Conservation (phyloP, 1,140 invertebrate species). For the Coboldia fuscipes region DNA sequence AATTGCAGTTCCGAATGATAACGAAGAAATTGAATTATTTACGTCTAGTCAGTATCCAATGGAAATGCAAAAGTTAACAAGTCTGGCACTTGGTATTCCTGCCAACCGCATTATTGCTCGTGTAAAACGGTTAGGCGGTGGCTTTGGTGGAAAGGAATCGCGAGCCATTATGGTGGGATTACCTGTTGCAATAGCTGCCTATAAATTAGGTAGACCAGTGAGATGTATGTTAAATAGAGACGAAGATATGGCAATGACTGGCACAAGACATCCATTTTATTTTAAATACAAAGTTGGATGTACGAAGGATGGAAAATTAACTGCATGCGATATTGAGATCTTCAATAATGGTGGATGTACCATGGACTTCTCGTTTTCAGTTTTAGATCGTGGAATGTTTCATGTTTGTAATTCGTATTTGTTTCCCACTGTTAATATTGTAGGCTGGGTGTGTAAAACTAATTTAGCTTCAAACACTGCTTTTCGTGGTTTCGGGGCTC, state of each 20-base stretch:
- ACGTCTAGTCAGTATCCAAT: constrained; percentile 64
- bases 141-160: constrained; percentile 91
- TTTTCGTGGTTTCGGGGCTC: constrained; percentile 74
- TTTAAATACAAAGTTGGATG: constrained; percentile 74
- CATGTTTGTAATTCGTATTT: constrained; percentile 62
- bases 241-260: constrained; percentile 81
- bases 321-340: constrained; percentile 44
- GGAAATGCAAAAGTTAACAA: constrained; percentile 50
- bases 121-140: constrained; percentile 78
- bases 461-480: constrained; percentile 80
- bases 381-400: constrained; percentile 52
- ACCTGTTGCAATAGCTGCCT: constrained; percentile 44
- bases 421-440: constrained; percentile 42
- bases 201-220: constrained; percentile 53
- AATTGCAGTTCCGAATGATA: constrained; percentile 53
- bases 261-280: constrained; percentile 72
- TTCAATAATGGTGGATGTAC: constrained; percentile 72
- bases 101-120: constrained; percentile 53
- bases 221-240: constrained; percentile 79
- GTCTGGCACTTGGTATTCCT: constrained; percentile 50
- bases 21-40: constrained; percentile 70
- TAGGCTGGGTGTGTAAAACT: constrained; percentile 54
- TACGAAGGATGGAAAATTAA: constrained; percentile 46
- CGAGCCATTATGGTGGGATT: constrained; percentile 34
- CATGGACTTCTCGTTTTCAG: constrained; percentile 58